Evolutionary conservation across 2,888 invertebrate species (phyloP).

Genomic region (Andrena chrysosceles): DNA sequence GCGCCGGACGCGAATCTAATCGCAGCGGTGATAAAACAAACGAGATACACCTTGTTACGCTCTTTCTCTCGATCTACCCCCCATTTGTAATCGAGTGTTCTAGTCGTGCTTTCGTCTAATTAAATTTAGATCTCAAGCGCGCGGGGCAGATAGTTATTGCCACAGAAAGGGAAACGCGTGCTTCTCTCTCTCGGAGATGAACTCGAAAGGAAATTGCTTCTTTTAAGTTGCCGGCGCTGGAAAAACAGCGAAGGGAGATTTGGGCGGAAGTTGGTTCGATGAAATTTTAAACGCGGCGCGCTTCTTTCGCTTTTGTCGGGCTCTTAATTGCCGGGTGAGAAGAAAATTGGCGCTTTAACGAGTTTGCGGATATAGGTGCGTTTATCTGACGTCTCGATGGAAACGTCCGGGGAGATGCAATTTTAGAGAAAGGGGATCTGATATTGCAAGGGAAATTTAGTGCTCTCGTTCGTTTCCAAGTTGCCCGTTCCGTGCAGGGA

Average conservation of each 20-base stretch:
- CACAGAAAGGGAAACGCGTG: neutral
- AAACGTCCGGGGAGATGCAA: too few species aligned
- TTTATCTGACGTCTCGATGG: too few species aligned
- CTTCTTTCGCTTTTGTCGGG: neutral
- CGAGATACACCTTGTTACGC: neutral
- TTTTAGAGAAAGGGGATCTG: too few species aligned
- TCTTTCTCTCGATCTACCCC: neutral
- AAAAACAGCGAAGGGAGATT: neutral
- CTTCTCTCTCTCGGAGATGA: neutral
- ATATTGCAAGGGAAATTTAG: neutral
- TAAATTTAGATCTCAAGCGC: neutral
- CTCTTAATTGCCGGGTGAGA: neutral
- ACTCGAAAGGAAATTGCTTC: slow-evolving; percentile 3
- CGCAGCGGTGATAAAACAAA: slow-evolving; percentile 2
- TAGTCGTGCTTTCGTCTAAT: neutral
- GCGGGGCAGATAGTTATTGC: neutral
- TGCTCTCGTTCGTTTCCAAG: neutral
- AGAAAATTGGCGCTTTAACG: too few species aligned
- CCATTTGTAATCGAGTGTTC: neutral
- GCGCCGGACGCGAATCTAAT: slow-evolving; percentile 8
- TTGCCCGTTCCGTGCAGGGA: neutral
- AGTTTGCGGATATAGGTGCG: too few species aligned
- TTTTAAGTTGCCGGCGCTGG: neutral
- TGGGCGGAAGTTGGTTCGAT: neutral
- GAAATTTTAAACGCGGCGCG: neutral